These are phyloP conservation scores for Pantelozetes paolii DNA, from an alignment of 2,888 invertebrate genomes.

Conservation along the genomic window DNA sequence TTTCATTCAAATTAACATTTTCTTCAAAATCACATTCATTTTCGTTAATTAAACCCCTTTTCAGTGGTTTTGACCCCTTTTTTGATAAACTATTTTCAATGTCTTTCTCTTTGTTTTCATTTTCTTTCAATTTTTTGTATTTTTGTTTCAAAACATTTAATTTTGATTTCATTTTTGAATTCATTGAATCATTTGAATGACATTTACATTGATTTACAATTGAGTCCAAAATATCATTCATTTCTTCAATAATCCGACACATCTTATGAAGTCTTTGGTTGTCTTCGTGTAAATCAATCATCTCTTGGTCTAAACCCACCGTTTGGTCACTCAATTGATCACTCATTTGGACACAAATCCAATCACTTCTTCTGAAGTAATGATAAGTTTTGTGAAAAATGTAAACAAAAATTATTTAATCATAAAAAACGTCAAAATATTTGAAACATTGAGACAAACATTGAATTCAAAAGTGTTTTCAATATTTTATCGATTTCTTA, in stretches of 20 bases:
- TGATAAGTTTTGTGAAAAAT: too few relatives aligned
- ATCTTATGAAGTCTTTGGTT: slow-evolving; percentile 9
- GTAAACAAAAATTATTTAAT: too few relatives aligned
- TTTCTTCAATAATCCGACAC: slow-evolving; percentile 1
- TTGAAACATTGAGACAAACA: too few relatives aligned
- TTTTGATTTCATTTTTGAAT: not conserved
- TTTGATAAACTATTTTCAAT: not conserved
- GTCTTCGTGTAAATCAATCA: slow-evolving; percentile 5
- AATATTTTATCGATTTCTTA: too few relatives aligned
- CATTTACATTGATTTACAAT: not conserved
- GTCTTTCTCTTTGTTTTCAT: not conserved
- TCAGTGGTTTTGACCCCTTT: not conserved
- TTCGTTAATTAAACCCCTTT: not conserved
- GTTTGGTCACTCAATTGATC: not conserved
- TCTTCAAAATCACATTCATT: not conserved
- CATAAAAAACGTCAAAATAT: too few relatives aligned
- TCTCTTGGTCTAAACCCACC: not conserved
- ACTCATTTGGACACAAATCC: too few relatives aligned
- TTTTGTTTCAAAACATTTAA: slow-evolving; percentile 6
- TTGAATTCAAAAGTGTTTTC: too few relatives aligned
- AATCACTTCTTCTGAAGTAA: too few relatives aligned
- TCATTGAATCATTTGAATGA: not conserved
- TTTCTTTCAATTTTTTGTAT: slow-evolving; percentile 2
- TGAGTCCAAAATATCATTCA: not conserved
- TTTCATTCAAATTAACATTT: not conserved